A percentile compares a stretch with the other conserved stretches of the same genome.
Conservation (phyloP, 2,888 invertebrate species). For the Eubasilissa splendida region DNA sequence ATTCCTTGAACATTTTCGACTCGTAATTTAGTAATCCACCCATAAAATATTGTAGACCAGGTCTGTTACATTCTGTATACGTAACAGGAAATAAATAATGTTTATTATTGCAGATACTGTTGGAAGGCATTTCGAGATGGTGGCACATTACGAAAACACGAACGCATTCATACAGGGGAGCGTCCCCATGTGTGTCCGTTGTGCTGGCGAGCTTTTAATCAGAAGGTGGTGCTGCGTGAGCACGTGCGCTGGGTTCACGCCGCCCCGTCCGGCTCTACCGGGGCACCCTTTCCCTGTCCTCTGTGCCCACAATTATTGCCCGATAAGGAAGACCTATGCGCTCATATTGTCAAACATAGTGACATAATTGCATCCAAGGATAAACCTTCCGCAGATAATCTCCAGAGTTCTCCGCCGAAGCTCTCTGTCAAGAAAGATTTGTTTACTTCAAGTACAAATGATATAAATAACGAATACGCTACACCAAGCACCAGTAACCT, state of each 20-base stretch:
- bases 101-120: slow-evolving; percentile 64
- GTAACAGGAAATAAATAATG: not conserved
- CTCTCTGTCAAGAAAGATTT: slow-evolving; percentile 40
- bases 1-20: no score
- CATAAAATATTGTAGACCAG: no score
- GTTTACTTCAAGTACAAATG: not conserved
- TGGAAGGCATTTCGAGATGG: slow-evolving; percentile 73
- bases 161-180: slow-evolving; percentile 71
- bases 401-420: slow-evolving; percentile 14
- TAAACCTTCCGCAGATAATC: slow-evolving; percentile 58
- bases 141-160: slow-evolving; percentile 70
- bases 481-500: not conserved
- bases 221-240: slow-evolving; percentile 71
- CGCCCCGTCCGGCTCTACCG: slow-evolving; percentile 61
- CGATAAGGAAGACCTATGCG: slow-evolving; percentile 69
- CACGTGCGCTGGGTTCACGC: slow-evolving; percentile 72
- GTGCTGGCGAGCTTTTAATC: slow-evolving; percentile 72
- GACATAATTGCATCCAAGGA: slow-evolving; percentile 70
- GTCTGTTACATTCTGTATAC: not conserved
- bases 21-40: no score
- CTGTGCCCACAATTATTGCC: slow-evolving; percentile 66
- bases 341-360: slow-evolving; percentile 71
- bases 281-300: slow-evolving; percentile 65
- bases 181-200: slow-evolving; percentile 72
- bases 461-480: not conserved